Evolutionary conservation across 2,888 invertebrate genomes (phyloP).

Genomic region (Pomacea canaliculata): DNA sequence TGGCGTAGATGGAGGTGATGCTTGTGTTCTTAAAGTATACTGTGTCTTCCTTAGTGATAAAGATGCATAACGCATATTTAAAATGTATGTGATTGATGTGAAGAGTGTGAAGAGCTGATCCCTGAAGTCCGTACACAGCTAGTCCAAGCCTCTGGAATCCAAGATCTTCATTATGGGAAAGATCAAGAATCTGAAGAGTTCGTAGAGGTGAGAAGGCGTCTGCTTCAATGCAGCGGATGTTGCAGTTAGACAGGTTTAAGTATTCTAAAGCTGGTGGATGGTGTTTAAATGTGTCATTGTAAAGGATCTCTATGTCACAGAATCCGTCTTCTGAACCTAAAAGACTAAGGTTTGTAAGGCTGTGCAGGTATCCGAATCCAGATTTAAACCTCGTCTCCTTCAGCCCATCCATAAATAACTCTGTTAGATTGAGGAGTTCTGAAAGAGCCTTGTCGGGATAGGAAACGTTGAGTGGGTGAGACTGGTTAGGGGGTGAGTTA

Average conservation of each 20-base stretch:
- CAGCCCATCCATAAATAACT: conserved; percentile 25
- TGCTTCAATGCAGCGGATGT: conserved; percentile 1
- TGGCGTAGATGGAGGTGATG: conserved; percentile 26
- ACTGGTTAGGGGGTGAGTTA: not conserved
- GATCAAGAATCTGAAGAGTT: conserved; percentile 20
- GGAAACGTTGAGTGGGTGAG: not conserved
- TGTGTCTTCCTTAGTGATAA: not conserved
- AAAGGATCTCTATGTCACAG: conserved; percentile 17
- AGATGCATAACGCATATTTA: conserved; percentile 1
- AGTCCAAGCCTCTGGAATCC: conserved; percentile 21
- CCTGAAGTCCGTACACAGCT: conserved; percentile 21
- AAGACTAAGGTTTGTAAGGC: conserved; percentile 13
- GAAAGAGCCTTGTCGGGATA: conserved; percentile 29
- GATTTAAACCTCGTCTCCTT: conserved; percentile 5
- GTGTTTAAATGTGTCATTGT: conserved; percentile 17
- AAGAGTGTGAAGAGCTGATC: conserved; percentile 16
- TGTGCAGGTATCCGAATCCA: conserved; percentile 21
- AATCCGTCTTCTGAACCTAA: conserved; percentile 1
- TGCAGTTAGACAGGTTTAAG: conserved; percentile 23
- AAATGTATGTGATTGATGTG: conserved; percentile 15
- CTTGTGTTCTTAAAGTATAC: conserved; percentile 20
- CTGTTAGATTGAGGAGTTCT: conserved; percentile 2
- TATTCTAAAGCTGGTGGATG: conserved; percentile 3
- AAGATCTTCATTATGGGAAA: conserved; percentile 25
- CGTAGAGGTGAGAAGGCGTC: conserved; percentile 17